Base-by-base conservation (phyloP, 2,797 vertebrate species). In the Hylomyscus alleni region DNA sequence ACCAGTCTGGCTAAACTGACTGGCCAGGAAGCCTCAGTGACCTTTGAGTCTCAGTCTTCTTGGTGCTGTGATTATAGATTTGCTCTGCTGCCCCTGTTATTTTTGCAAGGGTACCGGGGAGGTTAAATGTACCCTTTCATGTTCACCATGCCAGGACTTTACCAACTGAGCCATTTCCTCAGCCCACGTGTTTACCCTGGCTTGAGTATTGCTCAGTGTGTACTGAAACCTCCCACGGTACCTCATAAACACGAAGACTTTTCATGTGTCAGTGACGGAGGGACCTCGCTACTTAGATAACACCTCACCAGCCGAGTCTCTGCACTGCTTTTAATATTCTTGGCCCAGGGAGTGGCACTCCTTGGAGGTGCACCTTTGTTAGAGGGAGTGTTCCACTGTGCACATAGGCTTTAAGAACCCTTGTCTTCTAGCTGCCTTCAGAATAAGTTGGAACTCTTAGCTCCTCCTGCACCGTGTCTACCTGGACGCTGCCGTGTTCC, bases 1-100 rank as follows among this genome's bases (percentile, higher is more conserved):
- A 54, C 6, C 34, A n/a, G 26, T 86, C 22, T 54, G 47, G 20
- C 1, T 50, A 69, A n/a, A 86, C 17, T 52, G 34, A 4, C 8
- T 37, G 50, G 7, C 14, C 4, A 20, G 52, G 14, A 56, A 56
- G n/a, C 15, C 15, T 1, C 67, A 12, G 0, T 0, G 24, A 87
- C n/a, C 8, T 9, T 37, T 73, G 12, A 34, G n/a, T 56, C 24
- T 56, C 34, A 40, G 9, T 1, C 24, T 40, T 54, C 22, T 56
- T 37, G 37, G 67, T 54, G n/a, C 7, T 72, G 11, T 24, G 8
- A 73, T 54, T 69, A 1, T 9, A 26, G 13, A 50, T 37, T 54
- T 54, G 34, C 5, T 15, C 8, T 20, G 8, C 24, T 29, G 4
- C 4, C 20, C n/a, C 67, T 56, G 24, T 3, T 1, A 13, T 29